These are phyloP conservation scores for Antheraea pernyi DNA, from an alignment of 1,140 invertebrate species.

Conservation along the genomic window DNA sequence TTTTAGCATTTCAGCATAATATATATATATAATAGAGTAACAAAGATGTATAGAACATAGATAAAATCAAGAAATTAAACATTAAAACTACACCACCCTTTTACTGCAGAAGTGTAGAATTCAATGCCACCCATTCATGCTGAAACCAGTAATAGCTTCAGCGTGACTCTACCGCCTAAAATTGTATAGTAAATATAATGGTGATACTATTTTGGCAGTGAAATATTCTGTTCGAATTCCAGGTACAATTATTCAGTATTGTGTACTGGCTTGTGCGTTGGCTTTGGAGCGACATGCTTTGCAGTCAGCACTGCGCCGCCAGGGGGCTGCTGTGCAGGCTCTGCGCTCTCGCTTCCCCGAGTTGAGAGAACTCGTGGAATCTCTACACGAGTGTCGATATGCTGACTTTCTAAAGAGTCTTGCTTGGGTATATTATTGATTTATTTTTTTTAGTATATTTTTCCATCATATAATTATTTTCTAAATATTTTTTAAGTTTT, in stretches of 20 bases:
- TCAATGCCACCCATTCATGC: too few relatives aligned
- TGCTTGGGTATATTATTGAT: conserved; percentile 85
- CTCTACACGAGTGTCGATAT: conserved; percentile 98
- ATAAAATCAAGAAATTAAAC: too few relatives aligned
- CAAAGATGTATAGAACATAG: too few relatives aligned
- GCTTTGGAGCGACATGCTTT: conserved; percentile 72
- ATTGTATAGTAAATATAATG: not conserved
- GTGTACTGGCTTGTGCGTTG: conserved; percentile 74
- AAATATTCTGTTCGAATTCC: conserved; percentile 26
- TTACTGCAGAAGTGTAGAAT: too few relatives aligned
- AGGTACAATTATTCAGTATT: conserved; percentile 78
- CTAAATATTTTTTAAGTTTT: not conserved
- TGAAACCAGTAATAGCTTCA: too few relatives aligned
- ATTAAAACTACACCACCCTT: too few relatives aligned
- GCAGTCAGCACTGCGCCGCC: conserved; percentile 68
- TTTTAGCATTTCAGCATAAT: too few relatives aligned
- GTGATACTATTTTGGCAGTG: not conserved
- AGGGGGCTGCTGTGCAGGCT: conserved; percentile 98
- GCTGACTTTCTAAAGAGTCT: conserved; percentile 96
- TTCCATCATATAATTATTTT: not conserved
- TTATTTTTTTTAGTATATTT: too few relatives aligned
- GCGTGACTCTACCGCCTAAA: too few relatives aligned
- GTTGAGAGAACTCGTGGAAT: conserved; percentile 94
- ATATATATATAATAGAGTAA: too few relatives aligned
- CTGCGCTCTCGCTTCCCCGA: conserved; percentile 93